Evolutionary conservation across 1,140 invertebrate species (phyloP).

Genomic region (Drosophila gunungcola): DNA sequence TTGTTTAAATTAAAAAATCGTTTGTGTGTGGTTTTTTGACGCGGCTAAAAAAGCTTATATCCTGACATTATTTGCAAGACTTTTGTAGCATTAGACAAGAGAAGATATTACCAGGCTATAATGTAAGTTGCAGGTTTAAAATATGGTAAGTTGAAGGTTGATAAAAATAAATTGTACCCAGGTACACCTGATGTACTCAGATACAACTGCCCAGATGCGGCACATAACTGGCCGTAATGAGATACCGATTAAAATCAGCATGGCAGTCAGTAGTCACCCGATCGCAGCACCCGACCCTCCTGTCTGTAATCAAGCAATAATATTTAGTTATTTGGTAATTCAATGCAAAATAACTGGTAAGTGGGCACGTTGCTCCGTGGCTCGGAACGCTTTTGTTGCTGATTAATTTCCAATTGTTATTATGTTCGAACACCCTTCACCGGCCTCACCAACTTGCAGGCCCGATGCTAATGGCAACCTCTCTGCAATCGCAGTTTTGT

Average conservation of each 20-base stretch:
- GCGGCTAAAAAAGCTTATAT: too few species aligned
- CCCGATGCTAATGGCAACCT: constrained; percentile 6
- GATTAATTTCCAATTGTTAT: constrained; percentile 45
- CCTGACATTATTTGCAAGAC: not conserved
- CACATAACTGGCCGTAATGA: constrained; percentile 5
- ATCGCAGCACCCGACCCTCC: not conserved
- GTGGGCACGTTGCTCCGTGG: constrained; percentile 26
- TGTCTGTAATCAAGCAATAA: constrained; percentile 20
- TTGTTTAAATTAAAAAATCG: too few species aligned
- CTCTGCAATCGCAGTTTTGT: constrained; percentile 5
- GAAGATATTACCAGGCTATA: too few species aligned
- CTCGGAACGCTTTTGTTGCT: constrained; percentile 29
- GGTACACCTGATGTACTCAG: not conserved
- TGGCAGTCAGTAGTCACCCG: not conserved
- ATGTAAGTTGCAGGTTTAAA: too few species aligned
- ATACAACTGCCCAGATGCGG: not conserved
- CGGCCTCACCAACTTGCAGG: not conserved
- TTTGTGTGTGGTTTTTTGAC: too few species aligned
- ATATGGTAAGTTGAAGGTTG: too few species aligned
- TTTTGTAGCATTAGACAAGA: not conserved
- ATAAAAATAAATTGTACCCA: not conserved
- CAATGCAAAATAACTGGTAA: constrained; percentile 44
- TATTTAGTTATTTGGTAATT: constrained; percentile 59
- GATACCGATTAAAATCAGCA: constrained; percentile 7
- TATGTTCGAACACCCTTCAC: constrained; percentile 26